These are phyloP conservation scores for Drosophila birchii DNA, from an alignment of 2,888 invertebrate genomes.

Conservation along the genomic window DNA sequence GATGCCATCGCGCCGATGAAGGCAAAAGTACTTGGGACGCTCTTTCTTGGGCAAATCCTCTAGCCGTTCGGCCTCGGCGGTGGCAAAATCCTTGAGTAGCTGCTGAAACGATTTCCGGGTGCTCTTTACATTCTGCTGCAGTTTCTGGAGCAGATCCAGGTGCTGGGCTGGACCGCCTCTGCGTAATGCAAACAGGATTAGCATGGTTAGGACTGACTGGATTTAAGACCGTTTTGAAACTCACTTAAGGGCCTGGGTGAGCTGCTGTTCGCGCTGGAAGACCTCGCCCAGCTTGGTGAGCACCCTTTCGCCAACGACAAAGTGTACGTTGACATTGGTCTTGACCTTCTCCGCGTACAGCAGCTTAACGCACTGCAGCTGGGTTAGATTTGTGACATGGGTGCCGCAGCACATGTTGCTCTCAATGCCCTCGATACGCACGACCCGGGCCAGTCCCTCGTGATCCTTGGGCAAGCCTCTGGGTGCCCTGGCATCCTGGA, in stretches of 20 bases:
- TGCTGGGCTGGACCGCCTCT: slow-evolving; percentile 90
- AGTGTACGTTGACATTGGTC: slow-evolving; percentile 88
- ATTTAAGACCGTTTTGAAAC: slow-evolving; percentile 56
- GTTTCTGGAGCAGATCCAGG: slow-evolving; percentile 89
- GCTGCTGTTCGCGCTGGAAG: slow-evolving; percentile 88
- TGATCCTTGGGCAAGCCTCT: slow-evolving; percentile 93
- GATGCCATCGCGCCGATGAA: slow-evolving; percentile 89
- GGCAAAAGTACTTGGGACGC: slow-evolving; percentile 87
- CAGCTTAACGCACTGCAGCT: slow-evolving; percentile 89
- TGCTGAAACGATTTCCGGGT: slow-evolving; percentile 88
- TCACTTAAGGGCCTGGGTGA: slow-evolving; percentile 90
- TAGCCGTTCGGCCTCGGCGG: slow-evolving; percentile 88
- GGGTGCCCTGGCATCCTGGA: slow-evolving; percentile 80
- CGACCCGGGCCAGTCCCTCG: slow-evolving; percentile 90
- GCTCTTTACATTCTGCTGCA: slow-evolving; percentile 89
- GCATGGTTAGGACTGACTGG: neutral
- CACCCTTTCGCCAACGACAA: slow-evolving; percentile 90
- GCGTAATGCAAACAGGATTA: neutral
- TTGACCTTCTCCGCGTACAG: slow-evolving; percentile 90
- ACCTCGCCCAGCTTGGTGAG: slow-evolving; percentile 87
- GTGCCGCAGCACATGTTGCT: slow-evolving; percentile 95
- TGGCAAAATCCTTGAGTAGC: slow-evolving; percentile 89
- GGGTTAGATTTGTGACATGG: slow-evolving; percentile 91
- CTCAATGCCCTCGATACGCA: slow-evolving; percentile 91
- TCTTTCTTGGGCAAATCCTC: slow-evolving; percentile 85